Percentiles rank a stretch among this genome's conserved stretches.
These are phyloP conservation scores for Nycticorax nycticorax DNA, from an alignment of 2,113 vertebrate genomes.

Conservation along the genomic window DNA sequence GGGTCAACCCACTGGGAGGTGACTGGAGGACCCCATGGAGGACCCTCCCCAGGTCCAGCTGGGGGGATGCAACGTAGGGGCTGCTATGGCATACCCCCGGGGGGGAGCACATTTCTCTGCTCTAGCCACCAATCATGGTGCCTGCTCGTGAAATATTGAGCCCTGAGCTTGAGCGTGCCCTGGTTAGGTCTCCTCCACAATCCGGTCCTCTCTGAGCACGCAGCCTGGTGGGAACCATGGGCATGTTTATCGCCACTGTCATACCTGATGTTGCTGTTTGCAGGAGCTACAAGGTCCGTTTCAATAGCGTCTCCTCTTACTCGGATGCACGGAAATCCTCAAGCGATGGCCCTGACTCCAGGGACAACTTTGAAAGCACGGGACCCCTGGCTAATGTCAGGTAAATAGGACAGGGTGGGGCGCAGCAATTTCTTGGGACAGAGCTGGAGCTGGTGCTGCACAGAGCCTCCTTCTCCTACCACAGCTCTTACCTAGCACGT, in stretches of 20 bases:
- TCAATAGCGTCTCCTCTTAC: slow-evolving; percentile 97
- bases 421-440: background rate
- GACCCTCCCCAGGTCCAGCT: background rate
- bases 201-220: rapidly evolving
- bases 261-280: background rate
- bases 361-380: slow-evolving; percentile 92
- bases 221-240: rapidly evolving
- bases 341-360: slow-evolving; percentile 84
- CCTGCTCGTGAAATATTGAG: background rate
- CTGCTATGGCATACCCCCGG: rapidly evolving
- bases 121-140: background rate
- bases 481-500: background rate
- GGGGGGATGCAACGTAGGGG: background rate
- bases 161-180: background rate
- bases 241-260: rapidly evolving
- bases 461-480: background rate
- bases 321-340: slow-evolving; percentile 91
- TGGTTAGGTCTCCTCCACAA: background rate
- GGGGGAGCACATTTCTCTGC: background rate
- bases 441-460: background rate
- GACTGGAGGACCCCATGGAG: background rate
- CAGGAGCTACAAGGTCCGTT: slow-evolving; percentile 98
- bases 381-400: slow-evolving; percentile 95
- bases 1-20: background rate
- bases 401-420: slow-evolving; percentile 43